Percentiles rank a stretch among this genome's conserved stretches.
Conservation (phyloP, 2,113 vertebrate species). For the Chionomys nivalis region DNA sequence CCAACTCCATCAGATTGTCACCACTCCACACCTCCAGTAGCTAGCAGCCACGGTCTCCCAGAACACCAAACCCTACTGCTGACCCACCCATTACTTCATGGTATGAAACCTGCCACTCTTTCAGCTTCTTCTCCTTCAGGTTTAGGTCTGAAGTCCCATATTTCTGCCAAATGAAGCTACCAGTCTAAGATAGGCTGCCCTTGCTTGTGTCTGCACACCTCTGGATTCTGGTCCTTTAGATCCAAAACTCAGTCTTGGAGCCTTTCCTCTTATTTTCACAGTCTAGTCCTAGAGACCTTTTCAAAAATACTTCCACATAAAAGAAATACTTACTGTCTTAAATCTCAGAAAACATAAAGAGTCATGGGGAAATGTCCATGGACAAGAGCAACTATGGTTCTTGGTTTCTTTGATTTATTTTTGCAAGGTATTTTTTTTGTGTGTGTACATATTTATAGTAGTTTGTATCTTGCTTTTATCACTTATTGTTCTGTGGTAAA, state of each 20-base stretch:
- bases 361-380: neutral
- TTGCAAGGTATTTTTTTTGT: neutral
- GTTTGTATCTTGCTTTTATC: neutral
- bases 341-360: slow-evolving; percentile 28
- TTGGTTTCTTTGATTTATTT: neutral
- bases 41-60: neutral
- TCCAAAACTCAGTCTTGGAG: neutral
- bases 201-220: neutral
- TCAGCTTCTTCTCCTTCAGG: neutral
- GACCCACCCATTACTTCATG: no score
- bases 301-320: neutral
- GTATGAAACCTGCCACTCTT: neutral
- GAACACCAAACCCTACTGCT: neutral
- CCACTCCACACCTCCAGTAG: neutral
- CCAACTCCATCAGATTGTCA: neutral
- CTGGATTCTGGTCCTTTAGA: no score
- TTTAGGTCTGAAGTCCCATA: neutral
- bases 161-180: neutral
- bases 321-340: neutral
- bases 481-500: neutral
- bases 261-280: neutral
- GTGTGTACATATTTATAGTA: neutral
- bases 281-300: neutral
- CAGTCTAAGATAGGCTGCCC: neutral
- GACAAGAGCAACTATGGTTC: neutral